Evolutionary conservation across 2,797 vertebrate genomes (phyloP).

Genomic region (Gymnothorax javanicus): DNA sequence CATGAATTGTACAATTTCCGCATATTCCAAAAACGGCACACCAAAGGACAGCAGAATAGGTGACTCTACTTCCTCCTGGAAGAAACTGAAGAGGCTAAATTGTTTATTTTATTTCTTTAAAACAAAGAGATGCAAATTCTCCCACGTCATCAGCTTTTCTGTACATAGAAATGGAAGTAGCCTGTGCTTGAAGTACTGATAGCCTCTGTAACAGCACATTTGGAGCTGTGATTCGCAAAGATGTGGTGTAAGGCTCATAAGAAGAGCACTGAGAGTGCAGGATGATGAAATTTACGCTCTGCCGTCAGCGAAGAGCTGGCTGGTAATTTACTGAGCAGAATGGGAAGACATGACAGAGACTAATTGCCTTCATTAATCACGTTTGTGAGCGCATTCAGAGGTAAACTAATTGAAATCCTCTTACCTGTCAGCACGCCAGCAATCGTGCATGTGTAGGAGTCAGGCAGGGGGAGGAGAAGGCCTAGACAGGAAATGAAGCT

Average conservation of each 20-base stretch:
- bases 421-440: slow-evolving; percentile 73
- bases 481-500: slow-evolving; percentile 79
- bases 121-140: background rate
- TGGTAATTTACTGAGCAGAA: slow-evolving; percentile 69
- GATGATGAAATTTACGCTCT: slow-evolving; percentile 78
- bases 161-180: background rate
- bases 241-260: slow-evolving; percentile 65
- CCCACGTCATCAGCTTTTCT: background rate
- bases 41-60: background rate
- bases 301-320: slow-evolving; percentile 65
- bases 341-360: slow-evolving; percentile 81
- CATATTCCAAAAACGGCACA: background rate
- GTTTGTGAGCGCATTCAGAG: slow-evolving; percentile 67
- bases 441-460: slow-evolving; percentile 66
- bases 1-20: background rate
- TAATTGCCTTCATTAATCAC: slow-evolving; percentile 86
- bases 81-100: background rate
- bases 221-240: slow-evolving; percentile 43
- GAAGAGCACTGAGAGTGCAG: slow-evolving; percentile 57
- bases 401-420: slow-evolving; percentile 82
- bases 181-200: slow-evolving; percentile 6
- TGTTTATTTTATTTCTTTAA: background rate
- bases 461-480: slow-evolving; percentile 55
- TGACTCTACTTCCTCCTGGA: background rate
- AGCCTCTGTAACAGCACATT: slow-evolving; percentile 4